Evolutionary conservation across 1,140 invertebrate species (phyloP).

Genomic region (Oryzaephilus surinamensis): DNA sequence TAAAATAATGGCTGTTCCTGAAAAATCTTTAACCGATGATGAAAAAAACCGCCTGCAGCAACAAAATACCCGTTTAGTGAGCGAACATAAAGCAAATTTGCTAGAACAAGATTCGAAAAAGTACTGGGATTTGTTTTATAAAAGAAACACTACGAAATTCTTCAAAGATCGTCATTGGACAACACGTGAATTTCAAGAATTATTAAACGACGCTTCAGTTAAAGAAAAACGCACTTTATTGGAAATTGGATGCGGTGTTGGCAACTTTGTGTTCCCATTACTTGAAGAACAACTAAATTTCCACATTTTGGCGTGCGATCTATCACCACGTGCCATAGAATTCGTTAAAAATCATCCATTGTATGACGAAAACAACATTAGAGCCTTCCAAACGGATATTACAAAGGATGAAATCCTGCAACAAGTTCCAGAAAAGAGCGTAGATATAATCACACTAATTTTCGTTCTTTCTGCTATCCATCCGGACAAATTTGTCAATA

Average conservation of each 20-base stretch:
- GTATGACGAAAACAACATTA: constrained; percentile 54
- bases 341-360: constrained; percentile 63
- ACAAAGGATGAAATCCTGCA: constrained; percentile 50
- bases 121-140: constrained; percentile 98
- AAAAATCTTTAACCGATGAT: constrained; percentile 40
- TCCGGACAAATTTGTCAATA: constrained; percentile 67
- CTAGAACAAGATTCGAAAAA: constrained; percentile 80
- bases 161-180: constrained; percentile 99
- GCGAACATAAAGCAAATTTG: constrained; percentile 66
- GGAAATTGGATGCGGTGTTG: constrained; percentile 95
- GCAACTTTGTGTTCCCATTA: constrained; percentile 92
- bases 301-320: constrained; percentile 86
- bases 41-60: constrained; percentile 48
- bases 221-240: constrained; percentile 42
- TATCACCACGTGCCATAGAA: constrained; percentile 82
- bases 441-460: constrained; percentile 86
- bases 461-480: constrained; percentile 94
- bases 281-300: constrained; percentile 65
- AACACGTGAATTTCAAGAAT: constrained; percentile 82
- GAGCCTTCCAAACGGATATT: constrained; percentile 67
- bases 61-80: constrained; percentile 62
- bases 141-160: constrained; percentile 81
- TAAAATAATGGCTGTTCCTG: no score
- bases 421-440: constrained; percentile 39
- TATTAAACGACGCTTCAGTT: constrained; percentile 39